Evolutionary conservation across 2,888 invertebrate species (phyloP).

Genomic region (Nomada flava): DNA sequence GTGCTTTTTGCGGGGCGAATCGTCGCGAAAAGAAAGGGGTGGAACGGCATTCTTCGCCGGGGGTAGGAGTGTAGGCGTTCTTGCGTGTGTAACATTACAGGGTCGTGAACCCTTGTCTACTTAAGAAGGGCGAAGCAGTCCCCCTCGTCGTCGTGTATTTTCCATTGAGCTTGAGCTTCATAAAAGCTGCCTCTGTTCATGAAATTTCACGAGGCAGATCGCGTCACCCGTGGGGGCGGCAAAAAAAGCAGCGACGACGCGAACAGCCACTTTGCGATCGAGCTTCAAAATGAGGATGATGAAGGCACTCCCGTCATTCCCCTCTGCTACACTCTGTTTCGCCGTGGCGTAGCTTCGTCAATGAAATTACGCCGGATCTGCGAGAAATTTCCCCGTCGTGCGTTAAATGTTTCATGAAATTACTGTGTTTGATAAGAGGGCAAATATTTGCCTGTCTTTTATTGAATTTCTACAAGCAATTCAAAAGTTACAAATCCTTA

Average conservation of each 20-base stretch:
- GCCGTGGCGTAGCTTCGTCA: neutral
- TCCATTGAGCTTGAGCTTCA: slow-evolving; percentile 51
- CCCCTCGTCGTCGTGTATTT: slow-evolving; percentile 38
- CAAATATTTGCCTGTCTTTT: neutral
- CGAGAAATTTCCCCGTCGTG: neutral
- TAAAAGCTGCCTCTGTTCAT: slow-evolving; percentile 58
- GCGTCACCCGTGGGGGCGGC: slow-evolving; percentile 13
- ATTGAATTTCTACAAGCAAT: no score
- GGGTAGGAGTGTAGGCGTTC: slow-evolving; percentile 27
- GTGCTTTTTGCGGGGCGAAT: slow-evolving; percentile 60
- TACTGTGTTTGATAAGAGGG: neutral
- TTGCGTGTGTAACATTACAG: slow-evolving; percentile 45
- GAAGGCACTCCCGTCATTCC: slow-evolving; percentile 28
- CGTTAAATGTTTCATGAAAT: neutral
- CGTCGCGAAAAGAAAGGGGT: slow-evolving; percentile 43
- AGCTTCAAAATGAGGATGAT: slow-evolving; percentile 49
- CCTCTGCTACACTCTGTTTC: neutral
- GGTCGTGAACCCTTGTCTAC: slow-evolving; percentile 57
- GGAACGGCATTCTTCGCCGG: slow-evolving; percentile 34
- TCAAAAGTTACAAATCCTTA: no score
- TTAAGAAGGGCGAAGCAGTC: slow-evolving; percentile 45
- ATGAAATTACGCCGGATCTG: slow-evolving; percentile 12
- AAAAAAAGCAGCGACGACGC: slow-evolving; percentile 29
- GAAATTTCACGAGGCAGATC: slow-evolving; percentile 59
- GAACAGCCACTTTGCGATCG: slow-evolving; percentile 47